These are phyloP conservation scores for Sapayoa aenigma DNA, from an alignment of 2,113 vertebrate genomes.

Conservation along the genomic window DNA sequence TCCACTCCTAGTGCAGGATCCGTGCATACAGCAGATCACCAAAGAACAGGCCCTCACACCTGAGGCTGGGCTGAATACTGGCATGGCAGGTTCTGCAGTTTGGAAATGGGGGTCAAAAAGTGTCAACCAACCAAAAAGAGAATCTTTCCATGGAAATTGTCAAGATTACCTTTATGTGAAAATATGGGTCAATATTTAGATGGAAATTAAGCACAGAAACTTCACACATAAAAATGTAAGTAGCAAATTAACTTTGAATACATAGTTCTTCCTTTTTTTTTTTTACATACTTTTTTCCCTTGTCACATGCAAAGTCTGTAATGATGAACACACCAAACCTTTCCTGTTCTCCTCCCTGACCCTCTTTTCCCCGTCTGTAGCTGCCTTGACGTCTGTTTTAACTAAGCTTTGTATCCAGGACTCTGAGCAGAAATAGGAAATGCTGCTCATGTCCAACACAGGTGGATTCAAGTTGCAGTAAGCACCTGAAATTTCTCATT, in stretches of 20 bases:
- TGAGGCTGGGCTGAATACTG: neutral
- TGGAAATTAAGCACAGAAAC: neutral
- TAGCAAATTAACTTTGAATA: neutral
- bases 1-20: neutral
- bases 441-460: neutral
- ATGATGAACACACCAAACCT: neutral
- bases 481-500: neutral
- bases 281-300: neutral
- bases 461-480: neutral
- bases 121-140: neutral
- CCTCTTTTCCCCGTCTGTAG: neutral
- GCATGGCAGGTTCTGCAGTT: too few species aligned
- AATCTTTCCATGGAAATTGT: neutral
- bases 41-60: neutral
- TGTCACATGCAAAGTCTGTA: neutral
- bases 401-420: neutral
- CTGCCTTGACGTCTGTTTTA: neutral
- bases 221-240: neutral
- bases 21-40: rapidly evolving
- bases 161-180: neutral
- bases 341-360: neutral
- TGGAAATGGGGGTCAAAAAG: neutral
- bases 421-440: neutral
- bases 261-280: too few species aligned
- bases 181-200: neutral